Percentiles rank a stretch among this genome's conserved stretches.
Evolutionary conservation across 1,140 invertebrate genomes (phyloP).

Genomic region (Anastrepha ludens): DNA sequence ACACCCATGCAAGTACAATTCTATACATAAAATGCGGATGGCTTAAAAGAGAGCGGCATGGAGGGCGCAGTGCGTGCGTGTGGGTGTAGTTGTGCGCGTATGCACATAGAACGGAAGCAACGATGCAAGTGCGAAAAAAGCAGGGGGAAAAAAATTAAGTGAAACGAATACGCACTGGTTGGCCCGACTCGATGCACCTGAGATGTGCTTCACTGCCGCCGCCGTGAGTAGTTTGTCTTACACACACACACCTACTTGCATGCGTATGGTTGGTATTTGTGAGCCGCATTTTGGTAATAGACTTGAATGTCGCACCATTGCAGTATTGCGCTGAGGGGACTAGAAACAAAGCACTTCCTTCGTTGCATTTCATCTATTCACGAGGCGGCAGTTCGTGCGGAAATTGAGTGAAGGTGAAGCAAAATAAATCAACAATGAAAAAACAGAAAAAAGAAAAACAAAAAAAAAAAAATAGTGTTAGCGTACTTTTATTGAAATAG

Average conservation of each 20-base stretch:
- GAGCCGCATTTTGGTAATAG: constrained; percentile 12
- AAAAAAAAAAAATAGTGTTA: neutral
- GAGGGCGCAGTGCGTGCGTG: neutral
- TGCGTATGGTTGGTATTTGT: neutral
- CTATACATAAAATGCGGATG: too few relatives aligned
- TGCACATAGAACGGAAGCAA: too few relatives aligned
- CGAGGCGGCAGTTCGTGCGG: neutral
- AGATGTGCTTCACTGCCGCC: neutral
- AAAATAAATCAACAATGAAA: constrained; percentile 1
- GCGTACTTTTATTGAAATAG: neutral
- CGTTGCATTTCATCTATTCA: neutral
- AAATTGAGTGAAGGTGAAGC: neutral
- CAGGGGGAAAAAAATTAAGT: neutral
- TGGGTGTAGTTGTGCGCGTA: too few relatives aligned
- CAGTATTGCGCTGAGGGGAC: neutral
- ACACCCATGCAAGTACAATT: too few relatives aligned
- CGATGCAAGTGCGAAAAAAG: neutral
- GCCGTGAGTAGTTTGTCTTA: neutral
- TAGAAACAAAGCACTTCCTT: neutral
- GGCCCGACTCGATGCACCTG: neutral
- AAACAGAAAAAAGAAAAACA: neutral
- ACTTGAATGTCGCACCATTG: neutral
- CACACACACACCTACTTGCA: neutral
- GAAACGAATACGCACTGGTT: neutral
- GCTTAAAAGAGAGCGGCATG: neutral